Percentiles rank a stretch among this genome's conserved stretches.
These are phyloP conservation scores for Scaptomyza flava DNA, from an alignment of 2,888 invertebrate genomes.

Conservation along the genomic window DNA sequence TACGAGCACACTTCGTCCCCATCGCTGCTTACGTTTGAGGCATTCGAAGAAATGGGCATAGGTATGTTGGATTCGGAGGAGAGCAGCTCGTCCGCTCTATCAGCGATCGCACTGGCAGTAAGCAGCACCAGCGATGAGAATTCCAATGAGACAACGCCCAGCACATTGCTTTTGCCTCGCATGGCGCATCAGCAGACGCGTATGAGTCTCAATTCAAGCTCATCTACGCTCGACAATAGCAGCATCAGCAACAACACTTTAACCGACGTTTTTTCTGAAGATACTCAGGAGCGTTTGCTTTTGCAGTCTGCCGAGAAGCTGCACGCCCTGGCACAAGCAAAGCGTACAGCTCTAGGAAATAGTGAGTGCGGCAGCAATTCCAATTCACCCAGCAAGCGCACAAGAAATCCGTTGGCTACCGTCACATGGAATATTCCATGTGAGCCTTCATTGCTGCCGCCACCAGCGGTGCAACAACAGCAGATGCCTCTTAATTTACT, in stretches of 20 bases:
- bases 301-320: conserved; percentile 52
- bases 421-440: conserved; percentile 80
- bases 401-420: conserved; percentile 82
- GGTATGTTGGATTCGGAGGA: conserved; percentile 86
- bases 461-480: conserved; percentile 18
- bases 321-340: conserved; percentile 63
- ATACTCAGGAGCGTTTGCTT: conserved; percentile 53
- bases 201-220: conserved; percentile 51
- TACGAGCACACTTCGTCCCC: conserved; percentile 72
- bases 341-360: conserved; percentile 69
- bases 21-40: conserved; percentile 62
- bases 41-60: conserved; percentile 86
- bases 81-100: conserved; percentile 81
- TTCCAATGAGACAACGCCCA: conserved; percentile 82
- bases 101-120: conserved; percentile 75
- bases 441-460: conserved; percentile 31
- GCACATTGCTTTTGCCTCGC: conserved; percentile 69
- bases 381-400: conserved; percentile 73
- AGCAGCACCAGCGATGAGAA: conserved; percentile 80
- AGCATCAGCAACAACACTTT: conserved; percentile 61
- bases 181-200: conserved; percentile 73
- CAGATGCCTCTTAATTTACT: conserved; percentile 48
- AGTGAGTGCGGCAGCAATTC: conserved; percentile 61
- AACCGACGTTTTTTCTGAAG: conserved; percentile 60
- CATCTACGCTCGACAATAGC: conserved; percentile 67